Evolutionary conservation across 2,113 vertebrate genomes (phyloP), one percentile per base, ranked within the genome.

Genomic region (Myrmecobius fasciatus): DNA sequence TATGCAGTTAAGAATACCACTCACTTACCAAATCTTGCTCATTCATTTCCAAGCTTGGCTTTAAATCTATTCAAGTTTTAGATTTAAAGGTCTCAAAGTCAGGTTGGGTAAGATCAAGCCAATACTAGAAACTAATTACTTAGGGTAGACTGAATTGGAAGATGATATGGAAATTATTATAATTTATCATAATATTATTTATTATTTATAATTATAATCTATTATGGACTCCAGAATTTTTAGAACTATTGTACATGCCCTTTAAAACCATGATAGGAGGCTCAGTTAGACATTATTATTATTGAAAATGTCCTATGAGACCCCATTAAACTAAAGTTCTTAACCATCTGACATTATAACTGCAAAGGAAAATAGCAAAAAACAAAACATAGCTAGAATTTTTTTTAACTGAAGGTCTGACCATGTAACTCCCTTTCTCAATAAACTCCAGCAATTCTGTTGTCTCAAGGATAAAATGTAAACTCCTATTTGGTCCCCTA

Each of bases 241-340:
- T 96, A 95, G 94, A 67, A 75, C 47, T 91, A 25, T 92, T 43
- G 91, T 56, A 83, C 91, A 9, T 25, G 17, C 90, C 53, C 56
- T 91, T 53, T 89, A 53, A 3, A 94, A 96, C 92, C 93, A 93
- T 93, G 96, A 91, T 95, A 75, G 31, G n/a, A 22, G 89, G 83
- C 48, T 91, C 91, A 51, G 56, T 83, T 24, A 94, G 53, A 92
- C 28, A 96, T 90, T 25, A 91, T n/a, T 75, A 92, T 95, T 89
- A 89, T 53, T 91, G 94, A 92, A 95, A 53, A 96, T 92, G 52
- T 89, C 28, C 0, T 3, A 89, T 5, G 88, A 75, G 46, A 56
- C 14, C 56, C 25, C 92, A 67, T 56, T 94, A 91, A 96, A 6
- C 43, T 93, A 92, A 92, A 22, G 1, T 93, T 91, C 52, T 93